Conservation (phyloP, 30 jellyfish, hydroid and myxozoan species). For the Aurelia aurita complex sp. Pacific region DNA sequence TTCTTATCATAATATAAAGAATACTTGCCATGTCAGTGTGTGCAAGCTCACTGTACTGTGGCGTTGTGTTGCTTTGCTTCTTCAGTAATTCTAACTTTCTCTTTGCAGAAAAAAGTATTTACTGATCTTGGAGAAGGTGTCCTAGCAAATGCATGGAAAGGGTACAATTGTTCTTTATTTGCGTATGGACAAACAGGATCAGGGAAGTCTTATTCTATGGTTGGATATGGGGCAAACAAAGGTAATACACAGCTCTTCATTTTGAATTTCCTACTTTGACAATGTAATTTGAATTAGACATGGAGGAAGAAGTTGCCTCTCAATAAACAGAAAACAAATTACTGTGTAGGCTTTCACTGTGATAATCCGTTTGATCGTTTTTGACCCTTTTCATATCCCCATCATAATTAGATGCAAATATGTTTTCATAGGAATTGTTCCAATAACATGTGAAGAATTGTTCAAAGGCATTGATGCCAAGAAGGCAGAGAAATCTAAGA, state of each 20-base stretch:
- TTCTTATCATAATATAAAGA: too few relatives aligned
- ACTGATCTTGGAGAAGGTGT: constrained; percentile 95
- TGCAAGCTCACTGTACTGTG: too few relatives aligned
- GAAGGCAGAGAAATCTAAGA: constrained; percentile 74
- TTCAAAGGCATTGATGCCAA: constrained; percentile 82
- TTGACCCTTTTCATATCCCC: too few relatives aligned
- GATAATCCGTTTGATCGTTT: too few relatives aligned
- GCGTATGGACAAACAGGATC: constrained; percentile 98
- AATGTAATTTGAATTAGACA: too few relatives aligned
- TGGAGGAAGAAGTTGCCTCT: too few relatives aligned
- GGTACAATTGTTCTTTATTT: constrained; percentile 92
- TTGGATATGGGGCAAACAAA: constrained; percentile 95
- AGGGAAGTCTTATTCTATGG: constrained; percentile 91
- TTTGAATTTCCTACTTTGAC: too few relatives aligned
- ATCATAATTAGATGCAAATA: neutral
- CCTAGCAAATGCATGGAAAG: constrained; percentile 93
- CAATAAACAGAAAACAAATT: too few relatives aligned
- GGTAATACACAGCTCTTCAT: constrained; percentile 31
- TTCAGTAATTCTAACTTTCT: neutral
- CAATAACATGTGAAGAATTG: constrained; percentile 83
- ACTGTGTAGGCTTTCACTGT: too few relatives aligned
- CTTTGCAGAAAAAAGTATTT: constrained; percentile 81
- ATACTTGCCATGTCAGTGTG: too few relatives aligned
- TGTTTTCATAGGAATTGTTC: constrained; percentile 77
- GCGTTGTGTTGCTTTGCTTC: neutral